phyloP scores from a whole-genome alignment of 2,113 vertebrate genomes.

The Bubo bubo region DNA sequence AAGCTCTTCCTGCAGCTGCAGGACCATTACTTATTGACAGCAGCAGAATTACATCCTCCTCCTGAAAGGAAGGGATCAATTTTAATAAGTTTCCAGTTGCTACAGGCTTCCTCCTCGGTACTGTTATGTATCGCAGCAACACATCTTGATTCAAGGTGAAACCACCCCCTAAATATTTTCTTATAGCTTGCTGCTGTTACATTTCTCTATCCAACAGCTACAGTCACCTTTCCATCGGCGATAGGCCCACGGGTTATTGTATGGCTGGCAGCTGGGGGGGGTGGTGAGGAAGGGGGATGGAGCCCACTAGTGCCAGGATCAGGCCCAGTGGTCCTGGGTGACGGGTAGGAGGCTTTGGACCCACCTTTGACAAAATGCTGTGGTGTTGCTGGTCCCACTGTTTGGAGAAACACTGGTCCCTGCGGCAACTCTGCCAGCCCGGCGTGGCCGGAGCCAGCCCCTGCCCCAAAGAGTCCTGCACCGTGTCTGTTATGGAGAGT shows the following conservation, averaged over 20 bases:
- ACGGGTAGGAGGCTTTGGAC: neutral
- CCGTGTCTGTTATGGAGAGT: too few species aligned
- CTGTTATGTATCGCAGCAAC: neutral
- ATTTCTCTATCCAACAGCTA: neutral
- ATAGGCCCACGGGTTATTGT: fast-evolving
- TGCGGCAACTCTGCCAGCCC: too few species aligned
- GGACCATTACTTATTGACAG: neutral
- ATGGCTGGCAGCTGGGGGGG: neutral
- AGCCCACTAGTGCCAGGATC: neutral
- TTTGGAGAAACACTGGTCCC: neutral
- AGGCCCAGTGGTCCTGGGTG: fast-evolving
- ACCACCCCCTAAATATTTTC: neutral
- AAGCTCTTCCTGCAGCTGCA: neutral
- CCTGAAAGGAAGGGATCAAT: neutral
- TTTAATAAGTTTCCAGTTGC: neutral
- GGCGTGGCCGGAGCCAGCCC: neutral
- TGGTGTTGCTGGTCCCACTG: neutral
- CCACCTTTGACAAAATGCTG: fast-evolving
- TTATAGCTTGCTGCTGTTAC: neutral
- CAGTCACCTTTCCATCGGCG: fast-evolving
- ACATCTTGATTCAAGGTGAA: neutral
- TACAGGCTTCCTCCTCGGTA: neutral
- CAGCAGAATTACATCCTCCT: neutral
- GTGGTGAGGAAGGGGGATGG: neutral
- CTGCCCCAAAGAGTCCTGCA: neutral